These are phyloP conservation scores for Euura saliciscinereae DNA, from an alignment of 1,140 invertebrate species.

Conservation along the genomic window DNA sequence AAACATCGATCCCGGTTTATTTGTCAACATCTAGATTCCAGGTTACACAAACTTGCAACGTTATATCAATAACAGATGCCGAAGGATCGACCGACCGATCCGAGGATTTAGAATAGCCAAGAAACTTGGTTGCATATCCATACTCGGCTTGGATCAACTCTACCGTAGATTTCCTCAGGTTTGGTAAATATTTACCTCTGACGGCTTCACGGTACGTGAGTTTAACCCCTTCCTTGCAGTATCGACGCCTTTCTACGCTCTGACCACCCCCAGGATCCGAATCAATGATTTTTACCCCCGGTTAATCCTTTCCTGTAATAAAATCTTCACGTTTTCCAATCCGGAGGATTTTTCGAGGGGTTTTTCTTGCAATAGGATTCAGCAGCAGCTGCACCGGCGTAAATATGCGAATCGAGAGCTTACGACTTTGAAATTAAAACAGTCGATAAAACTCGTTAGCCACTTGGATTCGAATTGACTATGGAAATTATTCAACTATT, in stretches of 20 bases:
- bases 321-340: too few species aligned
- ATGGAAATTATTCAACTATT: background rate
- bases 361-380: background rate
- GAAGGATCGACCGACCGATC: too few species aligned
- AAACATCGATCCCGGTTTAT: too few species aligned
- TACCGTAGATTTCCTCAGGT: background rate
- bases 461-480: background rate
- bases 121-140: background rate
- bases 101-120: background rate
- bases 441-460: background rate
- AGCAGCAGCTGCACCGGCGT: background rate
- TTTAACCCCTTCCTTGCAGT: too few species aligned
- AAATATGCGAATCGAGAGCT: background rate
- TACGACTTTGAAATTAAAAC: slow-evolving; percentile 5
- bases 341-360: background rate
- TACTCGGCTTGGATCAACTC: too few species aligned
- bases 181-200: background rate
- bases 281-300: too few species aligned
- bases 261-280: too few species aligned
- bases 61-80: too few species aligned
- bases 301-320: too few species aligned
- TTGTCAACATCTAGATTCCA: too few species aligned
- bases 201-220: background rate
- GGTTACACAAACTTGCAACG: too few species aligned
- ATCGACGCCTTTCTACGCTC: too few species aligned